Percentiles rank a stretch among this genome's conserved stretches.
phyloP scores from a whole-genome alignment of 1,140 invertebrate genomes.

The Cardiocondyla obscurior region DNA sequence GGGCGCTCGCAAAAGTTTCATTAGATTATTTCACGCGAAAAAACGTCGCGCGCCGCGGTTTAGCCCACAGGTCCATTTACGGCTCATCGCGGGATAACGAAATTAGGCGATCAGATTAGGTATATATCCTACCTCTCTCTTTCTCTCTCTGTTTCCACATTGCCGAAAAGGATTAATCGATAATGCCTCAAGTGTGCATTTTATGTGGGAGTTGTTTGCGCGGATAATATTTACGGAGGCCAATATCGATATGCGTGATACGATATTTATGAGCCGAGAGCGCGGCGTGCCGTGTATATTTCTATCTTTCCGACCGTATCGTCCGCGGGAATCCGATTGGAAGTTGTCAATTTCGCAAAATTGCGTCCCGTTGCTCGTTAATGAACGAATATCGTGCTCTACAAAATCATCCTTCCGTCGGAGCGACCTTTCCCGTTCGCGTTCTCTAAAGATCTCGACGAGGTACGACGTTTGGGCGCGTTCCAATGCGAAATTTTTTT shows the following conservation, averaged over 20 bases:
- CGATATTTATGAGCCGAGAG: neutral
- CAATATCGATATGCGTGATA: neutral
- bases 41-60: conserved; percentile 6
- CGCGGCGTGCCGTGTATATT: neutral
- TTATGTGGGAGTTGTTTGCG: neutral
- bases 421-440: neutral
- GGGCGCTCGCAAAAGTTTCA: conserved; percentile 16
- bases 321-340: neutral
- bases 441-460: neutral
- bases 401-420: neutral
- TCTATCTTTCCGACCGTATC: neutral
- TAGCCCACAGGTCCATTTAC: neutral
- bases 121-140: too few relatives aligned
- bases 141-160: neutral
- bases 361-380: conserved; percentile 1
- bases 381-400: neutral
- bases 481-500: conserved; percentile 26
- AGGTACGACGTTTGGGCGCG: conserved; percentile 6
- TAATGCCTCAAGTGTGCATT: neutral
- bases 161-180: neutral
- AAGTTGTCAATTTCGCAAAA: neutral
- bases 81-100: neutral
- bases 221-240: neutral
- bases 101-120: conserved; percentile 2
- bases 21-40: conserved; percentile 28